Conservation (phyloP, 2,888 invertebrate genomes). For the Eupsilia transversa region DNA sequence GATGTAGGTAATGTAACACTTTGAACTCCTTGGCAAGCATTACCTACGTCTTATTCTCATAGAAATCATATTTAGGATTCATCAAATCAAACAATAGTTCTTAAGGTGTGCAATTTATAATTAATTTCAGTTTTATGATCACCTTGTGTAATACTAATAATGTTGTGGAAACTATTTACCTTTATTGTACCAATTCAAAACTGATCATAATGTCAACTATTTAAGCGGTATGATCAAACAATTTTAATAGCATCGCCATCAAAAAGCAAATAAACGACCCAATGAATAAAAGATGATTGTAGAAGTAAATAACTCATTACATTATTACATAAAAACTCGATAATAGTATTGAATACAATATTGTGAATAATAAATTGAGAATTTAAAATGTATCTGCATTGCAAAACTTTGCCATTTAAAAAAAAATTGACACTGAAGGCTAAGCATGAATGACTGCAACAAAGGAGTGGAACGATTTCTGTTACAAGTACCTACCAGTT, state of each 20-base stretch:
- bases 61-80: slow-evolving; percentile 17
- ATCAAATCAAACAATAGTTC: slow-evolving; percentile 18
- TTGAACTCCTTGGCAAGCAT: slow-evolving; percentile 49
- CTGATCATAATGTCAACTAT: slow-evolving; percentile 23
- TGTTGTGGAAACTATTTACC: background rate
- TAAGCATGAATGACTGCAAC: slow-evolving; percentile 50
- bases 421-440: slow-evolving; percentile 44
- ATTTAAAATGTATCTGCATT: slow-evolving; percentile 38
- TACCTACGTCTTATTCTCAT: slow-evolving; percentile 20
- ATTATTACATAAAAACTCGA: slow-evolving; percentile 35
- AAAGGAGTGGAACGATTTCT: slow-evolving; percentile 32
- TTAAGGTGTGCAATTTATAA: slow-evolving; percentile 8
- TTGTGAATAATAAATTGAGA: slow-evolving; percentile 44
- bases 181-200: slow-evolving; percentile 11
- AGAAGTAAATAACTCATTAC: slow-evolving; percentile 24
- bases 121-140: slow-evolving; percentile 22
- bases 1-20: slow-evolving; percentile 43
- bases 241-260: slow-evolving; percentile 45
- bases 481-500: slow-evolving; percentile 14
- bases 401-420: slow-evolving; percentile 40
- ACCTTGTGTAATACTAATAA: slow-evolving; percentile 17
- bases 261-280: slow-evolving; percentile 50
- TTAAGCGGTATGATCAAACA: slow-evolving; percentile 40
- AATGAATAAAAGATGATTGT: slow-evolving; percentile 50
- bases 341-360: slow-evolving; percentile 34